Percentiles rank a stretch among this genome's conserved stretches.
phyloP scores from a whole-genome alignment of 2,888 invertebrate genomes.

The Meta bourneti region DNA sequence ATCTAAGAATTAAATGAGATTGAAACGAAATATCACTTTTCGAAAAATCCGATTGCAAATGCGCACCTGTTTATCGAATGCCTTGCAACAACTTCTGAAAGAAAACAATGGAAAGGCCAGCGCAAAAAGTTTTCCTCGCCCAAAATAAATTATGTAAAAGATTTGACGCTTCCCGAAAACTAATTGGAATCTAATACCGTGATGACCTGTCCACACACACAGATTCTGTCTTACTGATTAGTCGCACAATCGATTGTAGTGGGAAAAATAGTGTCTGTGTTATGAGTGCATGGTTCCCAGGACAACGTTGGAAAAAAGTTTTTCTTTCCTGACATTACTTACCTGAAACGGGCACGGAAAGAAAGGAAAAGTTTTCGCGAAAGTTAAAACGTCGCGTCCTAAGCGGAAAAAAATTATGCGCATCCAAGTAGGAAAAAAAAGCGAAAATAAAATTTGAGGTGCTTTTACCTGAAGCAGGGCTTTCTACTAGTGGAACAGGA shows the following conservation, averaged over 20 bases:
- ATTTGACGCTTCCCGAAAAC: slow-evolving; percentile 13
- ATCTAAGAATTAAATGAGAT: not conserved
- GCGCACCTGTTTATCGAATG: not conserved
- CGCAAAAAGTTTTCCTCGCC: slow-evolving; percentile 13
- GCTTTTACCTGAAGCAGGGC: slow-evolving; percentile 51
- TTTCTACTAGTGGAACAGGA: slow-evolving; percentile 25
- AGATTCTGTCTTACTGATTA: slow-evolving; percentile 46
- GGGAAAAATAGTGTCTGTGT: slow-evolving; percentile 63
- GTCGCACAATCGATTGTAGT: slow-evolving; percentile 61
- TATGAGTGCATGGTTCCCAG: slow-evolving; percentile 68
- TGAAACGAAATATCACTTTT: not conserved
- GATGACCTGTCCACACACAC: slow-evolving; percentile 25
- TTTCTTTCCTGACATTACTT: slow-evolving; percentile 14
- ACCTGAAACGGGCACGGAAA: slow-evolving; percentile 1
- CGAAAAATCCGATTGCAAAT: not conserved
- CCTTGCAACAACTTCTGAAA: not conserved
- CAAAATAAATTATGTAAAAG: slow-evolving; percentile 39
- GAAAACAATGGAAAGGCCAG: not conserved
- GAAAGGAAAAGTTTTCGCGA: slow-evolving; percentile 17
- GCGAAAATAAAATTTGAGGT: not conserved
- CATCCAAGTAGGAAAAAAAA: not conserved
- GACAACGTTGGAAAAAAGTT: slow-evolving; percentile 67
- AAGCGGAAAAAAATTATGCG: not conserved
- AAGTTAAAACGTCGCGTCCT: not conserved
- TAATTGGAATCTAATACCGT: slow-evolving; percentile 37